These are phyloP conservation scores for Actias luna DNA, from an alignment of 2,888 invertebrate genomes.

Conservation along the genomic window DNA sequence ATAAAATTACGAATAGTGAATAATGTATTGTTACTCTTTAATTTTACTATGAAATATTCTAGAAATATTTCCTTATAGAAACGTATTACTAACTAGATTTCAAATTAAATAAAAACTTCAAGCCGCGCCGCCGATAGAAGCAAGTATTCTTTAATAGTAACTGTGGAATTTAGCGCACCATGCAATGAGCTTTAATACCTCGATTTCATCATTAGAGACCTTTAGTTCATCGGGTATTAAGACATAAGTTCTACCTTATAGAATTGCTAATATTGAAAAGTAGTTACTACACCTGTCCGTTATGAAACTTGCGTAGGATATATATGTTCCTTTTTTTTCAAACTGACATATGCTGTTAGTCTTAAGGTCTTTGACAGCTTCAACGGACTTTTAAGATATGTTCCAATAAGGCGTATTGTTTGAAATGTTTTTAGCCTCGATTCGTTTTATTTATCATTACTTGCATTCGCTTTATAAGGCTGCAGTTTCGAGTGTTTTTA, in stretches of 20 bases:
- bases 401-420: constrained; percentile 17
- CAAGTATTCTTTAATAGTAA: neutral
- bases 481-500: constrained; percentile 3
- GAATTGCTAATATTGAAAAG: constrained; percentile 36
- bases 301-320: constrained; percentile 29
- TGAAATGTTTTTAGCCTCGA: constrained; percentile 12
- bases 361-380: no score
- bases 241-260: constrained; percentile 21
- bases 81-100: neutral
- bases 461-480: neutral
- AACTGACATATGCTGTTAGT: no score
- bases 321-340: no score
- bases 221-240: constrained; percentile 13
- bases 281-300: constrained; percentile 24
- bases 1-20: no score
- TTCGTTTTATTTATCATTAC: neutral
- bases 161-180: constrained; percentile 7
- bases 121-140: neutral
- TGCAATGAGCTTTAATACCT: constrained; percentile 5
- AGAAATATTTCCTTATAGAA: neutral
- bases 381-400: no score
- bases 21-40: neutral
- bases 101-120: neutral
- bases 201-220: constrained; percentile 11
- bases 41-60: neutral